phyloP scores from a whole-genome alignment of 2,888 invertebrate genomes.

The Xiphydria camelus region DNA sequence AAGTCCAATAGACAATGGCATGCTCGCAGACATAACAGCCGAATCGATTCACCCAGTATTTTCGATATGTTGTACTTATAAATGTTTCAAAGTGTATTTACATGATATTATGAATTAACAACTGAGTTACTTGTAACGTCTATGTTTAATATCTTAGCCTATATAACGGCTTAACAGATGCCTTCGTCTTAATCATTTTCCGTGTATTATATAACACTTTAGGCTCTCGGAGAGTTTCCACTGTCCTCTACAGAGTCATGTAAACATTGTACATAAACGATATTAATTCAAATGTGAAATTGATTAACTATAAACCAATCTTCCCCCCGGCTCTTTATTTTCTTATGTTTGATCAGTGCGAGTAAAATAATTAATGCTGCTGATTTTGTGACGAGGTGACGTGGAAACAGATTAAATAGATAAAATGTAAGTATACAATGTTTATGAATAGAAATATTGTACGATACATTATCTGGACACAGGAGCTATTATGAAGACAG shows the following conservation, averaged over 20 bases:
- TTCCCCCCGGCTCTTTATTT: too few relatives aligned
- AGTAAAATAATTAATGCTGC: too few relatives aligned
- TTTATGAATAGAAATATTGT: too few relatives aligned
- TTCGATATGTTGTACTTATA: conserved; percentile 19
- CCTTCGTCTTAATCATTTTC: conserved; percentile 10
- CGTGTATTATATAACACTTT: conserved; percentile 20
- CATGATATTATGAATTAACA: conserved; percentile 14
- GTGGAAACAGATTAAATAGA: too few relatives aligned
- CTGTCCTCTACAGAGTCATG: conserved; percentile 35
- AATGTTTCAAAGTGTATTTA: conserved; percentile 19
- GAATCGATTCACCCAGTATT: not conserved
- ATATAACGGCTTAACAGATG: conserved; percentile 5
- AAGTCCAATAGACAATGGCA: too few relatives aligned
- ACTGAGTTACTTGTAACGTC: not conserved
- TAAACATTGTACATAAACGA: conserved; percentile 48
- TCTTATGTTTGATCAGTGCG: too few relatives aligned
- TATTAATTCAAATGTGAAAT: conserved; percentile 32
- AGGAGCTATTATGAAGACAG: too few relatives aligned
- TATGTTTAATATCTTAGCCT: conserved; percentile 1
- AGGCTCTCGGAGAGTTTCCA: conserved; percentile 30
- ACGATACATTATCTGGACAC: too few relatives aligned
- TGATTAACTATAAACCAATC: too few relatives aligned
- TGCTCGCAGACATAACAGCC: not conserved
- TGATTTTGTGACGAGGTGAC: too few relatives aligned
- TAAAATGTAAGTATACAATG: too few relatives aligned